These are phyloP conservation scores for Chymomyza procnemis DNA, from an alignment of 2,888 invertebrate species.

Conservation along the genomic window DNA sequence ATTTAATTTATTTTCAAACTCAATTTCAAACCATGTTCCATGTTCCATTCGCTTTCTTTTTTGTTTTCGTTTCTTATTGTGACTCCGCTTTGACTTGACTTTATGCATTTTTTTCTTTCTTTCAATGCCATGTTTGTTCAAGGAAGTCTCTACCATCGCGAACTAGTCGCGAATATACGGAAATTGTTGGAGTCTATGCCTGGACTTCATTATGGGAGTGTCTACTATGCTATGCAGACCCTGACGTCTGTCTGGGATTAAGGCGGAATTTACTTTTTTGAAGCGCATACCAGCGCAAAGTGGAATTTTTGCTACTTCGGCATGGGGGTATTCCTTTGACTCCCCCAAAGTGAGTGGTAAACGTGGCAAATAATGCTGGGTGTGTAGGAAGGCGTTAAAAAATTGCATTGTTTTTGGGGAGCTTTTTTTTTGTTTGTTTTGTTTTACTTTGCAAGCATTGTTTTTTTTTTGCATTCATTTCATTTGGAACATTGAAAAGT, in stretches of 20 bases:
- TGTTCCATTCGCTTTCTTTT: slow-evolving; percentile 11
- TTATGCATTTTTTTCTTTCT: slow-evolving; percentile 49
- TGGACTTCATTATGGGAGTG: background rate
- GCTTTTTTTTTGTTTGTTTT: slow-evolving; percentile 15
- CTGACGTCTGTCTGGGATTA: background rate
- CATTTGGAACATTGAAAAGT: background rate
- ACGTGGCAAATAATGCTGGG: background rate
- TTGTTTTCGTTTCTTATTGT: slow-evolving; percentile 12
- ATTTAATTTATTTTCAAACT: slow-evolving; percentile 71
- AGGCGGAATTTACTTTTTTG: slow-evolving; percentile 1
- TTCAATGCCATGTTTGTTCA: background rate
- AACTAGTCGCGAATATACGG: background rate
- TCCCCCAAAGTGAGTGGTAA: background rate
- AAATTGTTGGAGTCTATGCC: background rate
- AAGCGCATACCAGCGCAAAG: slow-evolving; percentile 32
- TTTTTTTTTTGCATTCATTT: background rate
- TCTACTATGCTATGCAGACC: slow-evolving; percentile 15
- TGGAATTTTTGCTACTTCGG: slow-evolving; percentile 34
- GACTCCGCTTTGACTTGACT: slow-evolving; percentile 51
- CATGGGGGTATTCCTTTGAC: no score
- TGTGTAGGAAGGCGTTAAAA: slow-evolving; percentile 11
- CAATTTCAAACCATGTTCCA: slow-evolving; percentile 54
- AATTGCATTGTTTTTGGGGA: slow-evolving; percentile 58
- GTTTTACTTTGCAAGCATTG: slow-evolving; percentile 1
- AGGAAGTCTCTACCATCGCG: background rate